A percentile compares a stretch with the other conserved stretches of the same genome.
These are phyloP conservation scores for Calameuta filiformis DNA, from an alignment of 2,888 invertebrate species.

Conservation along the genomic window DNA sequence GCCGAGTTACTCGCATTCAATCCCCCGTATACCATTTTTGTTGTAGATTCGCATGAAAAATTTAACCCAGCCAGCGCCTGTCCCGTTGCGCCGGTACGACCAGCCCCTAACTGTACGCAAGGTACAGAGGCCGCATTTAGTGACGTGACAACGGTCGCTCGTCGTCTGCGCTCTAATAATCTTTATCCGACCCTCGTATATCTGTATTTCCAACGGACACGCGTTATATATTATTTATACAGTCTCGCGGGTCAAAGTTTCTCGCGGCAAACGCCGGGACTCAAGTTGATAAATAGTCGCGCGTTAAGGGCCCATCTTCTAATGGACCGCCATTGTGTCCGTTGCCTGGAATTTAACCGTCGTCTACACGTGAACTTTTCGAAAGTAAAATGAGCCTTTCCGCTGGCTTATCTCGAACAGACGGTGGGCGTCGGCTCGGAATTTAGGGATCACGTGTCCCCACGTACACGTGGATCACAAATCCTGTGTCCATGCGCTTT, in stretches of 20 bases:
- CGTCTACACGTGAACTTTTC: not conserved
- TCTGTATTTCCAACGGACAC: not conserved
- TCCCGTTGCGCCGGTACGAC: not conserved
- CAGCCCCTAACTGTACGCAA: not conserved
- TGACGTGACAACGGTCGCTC: not conserved
- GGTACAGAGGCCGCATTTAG: not conserved
- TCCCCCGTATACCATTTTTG: not conserved
- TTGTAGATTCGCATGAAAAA: not conserved
- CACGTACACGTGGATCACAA: not conserved
- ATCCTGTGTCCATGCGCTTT: not conserved
- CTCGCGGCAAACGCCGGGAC: not conserved
- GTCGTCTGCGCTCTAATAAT: not conserved
- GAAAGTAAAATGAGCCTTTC: not conserved
- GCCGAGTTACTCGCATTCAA: not conserved
- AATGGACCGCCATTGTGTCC: not conserved
- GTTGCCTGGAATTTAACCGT: not conserved
- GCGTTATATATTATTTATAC: not conserved
- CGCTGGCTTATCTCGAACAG: not conserved
- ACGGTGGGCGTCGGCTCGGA: constrained; percentile 8
- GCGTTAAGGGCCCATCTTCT: not conserved
- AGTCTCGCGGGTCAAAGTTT: not conserved
- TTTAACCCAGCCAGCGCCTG: not conserved
- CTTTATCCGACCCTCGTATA: not conserved
- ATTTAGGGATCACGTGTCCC: not conserved
- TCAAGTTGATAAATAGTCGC: not conserved